Conservation (phyloP, 2,113 vertebrate species). For the Ginglymostoma cirratum region DNA sequence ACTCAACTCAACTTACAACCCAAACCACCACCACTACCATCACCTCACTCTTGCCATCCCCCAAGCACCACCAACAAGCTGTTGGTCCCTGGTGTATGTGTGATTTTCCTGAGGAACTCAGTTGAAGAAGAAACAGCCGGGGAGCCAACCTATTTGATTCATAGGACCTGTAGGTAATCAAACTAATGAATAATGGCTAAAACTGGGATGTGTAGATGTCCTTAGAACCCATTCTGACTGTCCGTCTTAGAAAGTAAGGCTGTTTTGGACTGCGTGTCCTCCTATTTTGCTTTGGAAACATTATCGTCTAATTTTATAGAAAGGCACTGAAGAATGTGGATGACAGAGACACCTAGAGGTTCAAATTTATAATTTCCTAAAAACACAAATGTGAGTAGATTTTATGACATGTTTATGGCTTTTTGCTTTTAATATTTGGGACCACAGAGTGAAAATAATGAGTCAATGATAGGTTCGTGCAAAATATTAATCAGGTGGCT, state of each 20-base stretch:
- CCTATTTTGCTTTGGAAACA: background rate
- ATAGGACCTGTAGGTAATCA: background rate
- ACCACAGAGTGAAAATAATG: background rate
- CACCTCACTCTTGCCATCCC: no score
- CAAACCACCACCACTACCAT: no score
- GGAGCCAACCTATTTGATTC: no score
- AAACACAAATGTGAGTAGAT: no score
- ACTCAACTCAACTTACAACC: background rate
- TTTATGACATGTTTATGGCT: background rate
- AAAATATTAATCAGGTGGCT: background rate
- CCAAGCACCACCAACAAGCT: no score
- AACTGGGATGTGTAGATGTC: background rate
- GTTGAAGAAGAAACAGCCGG: no score
- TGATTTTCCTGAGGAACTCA: background rate
- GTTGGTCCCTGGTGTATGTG: no score
- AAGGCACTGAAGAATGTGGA: background rate
- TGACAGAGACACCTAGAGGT: constrained; percentile 15
- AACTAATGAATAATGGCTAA: background rate
- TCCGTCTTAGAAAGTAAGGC: background rate
- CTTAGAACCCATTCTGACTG: background rate
- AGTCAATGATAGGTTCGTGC: background rate
- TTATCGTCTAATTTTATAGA: background rate
- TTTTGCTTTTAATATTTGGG: background rate
- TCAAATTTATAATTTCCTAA: background rate
- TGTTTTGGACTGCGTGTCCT: background rate